These are phyloP conservation scores for Protaetia brevitarsis DNA, from an alignment of 1,140 invertebrate species.

Conservation along the genomic window DNA sequence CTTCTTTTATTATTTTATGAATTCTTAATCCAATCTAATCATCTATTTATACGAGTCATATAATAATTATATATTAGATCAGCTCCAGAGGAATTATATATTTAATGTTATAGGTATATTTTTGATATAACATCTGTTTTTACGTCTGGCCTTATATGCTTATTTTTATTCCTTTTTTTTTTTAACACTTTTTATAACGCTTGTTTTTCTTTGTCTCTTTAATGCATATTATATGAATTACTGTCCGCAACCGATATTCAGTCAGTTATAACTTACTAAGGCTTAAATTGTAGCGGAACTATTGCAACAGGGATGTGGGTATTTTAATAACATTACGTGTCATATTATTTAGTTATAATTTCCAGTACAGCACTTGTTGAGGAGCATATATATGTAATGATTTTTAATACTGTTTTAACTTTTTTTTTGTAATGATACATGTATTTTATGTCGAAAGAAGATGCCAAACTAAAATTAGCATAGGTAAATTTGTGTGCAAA, in stretches of 20 bases:
- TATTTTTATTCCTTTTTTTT: background rate
- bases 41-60: background rate
- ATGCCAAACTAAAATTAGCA: constrained; percentile 22
- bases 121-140: constrained; percentile 12
- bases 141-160: constrained; percentile 4
- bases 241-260: background rate
- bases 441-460: constrained; percentile 19
- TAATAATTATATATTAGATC: background rate
- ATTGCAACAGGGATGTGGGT: constrained; percentile 9
- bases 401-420: constrained; percentile 13
- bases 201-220: background rate
- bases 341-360: constrained; percentile 19
- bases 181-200: background rate
- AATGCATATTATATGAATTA: background rate
- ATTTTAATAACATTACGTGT: constrained; percentile 18
- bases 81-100: constrained; percentile 3
- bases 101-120: constrained; percentile 14
- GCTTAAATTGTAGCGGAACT: background rate
- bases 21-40: background rate
- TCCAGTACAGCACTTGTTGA: constrained; percentile 17
- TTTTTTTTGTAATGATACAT: background rate
- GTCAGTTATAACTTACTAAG: background rate
- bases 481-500: constrained; percentile 17
- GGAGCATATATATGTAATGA: constrained; percentile 17
- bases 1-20: background rate